Conservation (phyloP, 1,140 invertebrate species). For the Drosophila arizonae region DNA sequence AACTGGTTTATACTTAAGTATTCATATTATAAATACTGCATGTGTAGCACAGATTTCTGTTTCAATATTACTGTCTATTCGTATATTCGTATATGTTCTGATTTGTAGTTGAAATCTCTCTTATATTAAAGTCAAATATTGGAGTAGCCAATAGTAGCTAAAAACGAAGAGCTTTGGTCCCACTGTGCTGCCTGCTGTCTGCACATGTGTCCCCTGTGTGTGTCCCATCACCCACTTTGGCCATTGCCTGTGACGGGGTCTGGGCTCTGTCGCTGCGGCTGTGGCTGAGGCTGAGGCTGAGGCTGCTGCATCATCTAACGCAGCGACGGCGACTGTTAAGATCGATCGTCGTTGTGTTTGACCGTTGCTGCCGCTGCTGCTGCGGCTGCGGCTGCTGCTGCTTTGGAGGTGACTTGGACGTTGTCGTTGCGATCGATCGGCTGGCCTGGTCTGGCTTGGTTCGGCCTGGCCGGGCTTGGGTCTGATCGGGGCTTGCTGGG, state of each 20-base stretch:
- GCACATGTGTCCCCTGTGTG: constrained; percentile 38
- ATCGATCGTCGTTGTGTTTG: constrained; percentile 67
- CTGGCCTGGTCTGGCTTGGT: constrained; percentile 37
- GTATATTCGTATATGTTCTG: too few species aligned
- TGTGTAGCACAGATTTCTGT: background rate
- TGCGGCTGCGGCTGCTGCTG: constrained; percentile 31
- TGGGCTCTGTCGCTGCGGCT: constrained; percentile 28
- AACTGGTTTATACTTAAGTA: too few species aligned
- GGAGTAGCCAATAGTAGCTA: too few species aligned
- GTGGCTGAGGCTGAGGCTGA: background rate
- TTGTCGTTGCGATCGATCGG: constrained; percentile 75
- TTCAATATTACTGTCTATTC: too few species aligned
- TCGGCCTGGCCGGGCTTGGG: constrained; percentile 9
- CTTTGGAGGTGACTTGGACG: constrained; percentile 61
- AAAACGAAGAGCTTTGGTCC: background rate
- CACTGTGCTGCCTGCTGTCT: constrained; percentile 34
- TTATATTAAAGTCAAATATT: too few species aligned
- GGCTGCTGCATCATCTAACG: constrained; percentile 55
- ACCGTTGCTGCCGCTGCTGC: constrained; percentile 34
- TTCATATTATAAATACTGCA: too few species aligned
- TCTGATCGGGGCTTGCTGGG: constrained; percentile 35
- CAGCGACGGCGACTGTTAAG: constrained; percentile 62
- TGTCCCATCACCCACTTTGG: constrained; percentile 68
- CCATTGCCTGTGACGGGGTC: constrained; percentile 34
- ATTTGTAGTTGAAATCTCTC: too few species aligned